phyloP scores from a whole-genome alignment of 2,113 vertebrate species.

The Oplegnathus fasciatus region DNA sequence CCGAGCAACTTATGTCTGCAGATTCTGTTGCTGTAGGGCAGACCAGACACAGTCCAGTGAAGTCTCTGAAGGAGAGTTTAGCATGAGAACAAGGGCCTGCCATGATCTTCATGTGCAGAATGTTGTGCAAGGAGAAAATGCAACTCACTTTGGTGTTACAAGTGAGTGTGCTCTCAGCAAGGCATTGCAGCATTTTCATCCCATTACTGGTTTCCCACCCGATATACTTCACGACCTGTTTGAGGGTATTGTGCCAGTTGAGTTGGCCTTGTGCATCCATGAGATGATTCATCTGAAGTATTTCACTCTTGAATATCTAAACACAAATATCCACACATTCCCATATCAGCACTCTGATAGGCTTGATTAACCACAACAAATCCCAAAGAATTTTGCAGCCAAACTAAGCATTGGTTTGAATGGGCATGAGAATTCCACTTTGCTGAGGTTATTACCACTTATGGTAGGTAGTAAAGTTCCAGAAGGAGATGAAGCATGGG shows the following conservation, averaged over 20 bases:
- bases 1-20: neutral
- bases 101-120: conserved; percentile 43
- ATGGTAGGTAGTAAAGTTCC: conserved; percentile 30
- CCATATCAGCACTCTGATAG: conserved; percentile 46
- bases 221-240: conserved; percentile 41
- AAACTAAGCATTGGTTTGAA: conserved; percentile 43
- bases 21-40: conserved; percentile 20
- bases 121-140: conserved; percentile 8
- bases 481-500: conserved; percentile 36
- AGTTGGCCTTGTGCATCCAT: conserved; percentile 40
- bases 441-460: conserved; percentile 32
- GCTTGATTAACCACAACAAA: conserved; percentile 41
- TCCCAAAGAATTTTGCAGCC: conserved; percentile 25
- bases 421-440: conserved; percentile 42
- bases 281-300: conserved; percentile 26
- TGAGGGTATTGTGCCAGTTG: conserved; percentile 53
- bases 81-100: conserved; percentile 22
- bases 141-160: neutral
- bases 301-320: conserved; percentile 53
- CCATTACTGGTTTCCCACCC: conserved; percentile 9
- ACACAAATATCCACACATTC: conserved; percentile 29
- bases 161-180: conserved; percentile 23
- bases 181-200: conserved; percentile 15
- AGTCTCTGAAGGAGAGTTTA: conserved; percentile 17
- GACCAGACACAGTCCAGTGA: conserved; percentile 5